Percentiles rank a stretch among this genome's conserved stretches.
Conservation (phyloP, 2,797 vertebrate species). For the Erethizon dorsatum region DNA sequence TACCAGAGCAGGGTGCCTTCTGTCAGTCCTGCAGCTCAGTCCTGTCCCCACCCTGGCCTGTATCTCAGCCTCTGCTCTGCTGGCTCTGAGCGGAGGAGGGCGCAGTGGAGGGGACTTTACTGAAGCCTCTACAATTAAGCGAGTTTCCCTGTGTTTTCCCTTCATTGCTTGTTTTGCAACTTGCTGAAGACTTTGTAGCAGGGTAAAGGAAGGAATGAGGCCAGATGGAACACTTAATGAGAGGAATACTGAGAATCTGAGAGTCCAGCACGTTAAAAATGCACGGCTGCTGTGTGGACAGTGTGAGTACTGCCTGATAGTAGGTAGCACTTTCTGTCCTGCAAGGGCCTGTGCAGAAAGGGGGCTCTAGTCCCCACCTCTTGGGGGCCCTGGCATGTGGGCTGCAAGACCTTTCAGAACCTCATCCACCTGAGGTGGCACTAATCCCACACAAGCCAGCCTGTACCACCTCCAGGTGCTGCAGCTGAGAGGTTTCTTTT, state of each 20-base stretch:
- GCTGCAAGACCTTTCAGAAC: constrained; percentile 74
- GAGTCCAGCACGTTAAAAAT: constrained; percentile 44
- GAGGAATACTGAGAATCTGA: constrained; percentile 26
- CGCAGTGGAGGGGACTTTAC: background rate
- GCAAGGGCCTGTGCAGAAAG: background rate
- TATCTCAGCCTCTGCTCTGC: background rate
- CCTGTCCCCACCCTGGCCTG: background rate
- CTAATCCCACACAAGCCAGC: constrained; percentile 82
- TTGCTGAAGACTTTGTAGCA: background rate
- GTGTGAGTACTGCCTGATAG: constrained; percentile 47
- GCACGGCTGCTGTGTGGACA: background rate
- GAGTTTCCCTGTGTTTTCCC: background rate
- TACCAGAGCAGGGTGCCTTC: background rate
- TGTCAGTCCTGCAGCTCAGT: background rate
- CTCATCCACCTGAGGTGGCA: constrained; percentile 66
- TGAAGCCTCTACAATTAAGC: background rate
- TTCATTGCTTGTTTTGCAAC: background rate
- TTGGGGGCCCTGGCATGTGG: constrained; percentile 47
- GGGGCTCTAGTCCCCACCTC: constrained; percentile 50
- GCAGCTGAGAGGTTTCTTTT: background rate
- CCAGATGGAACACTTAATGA: constrained; percentile 54
- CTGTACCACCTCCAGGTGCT: constrained; percentile 69
- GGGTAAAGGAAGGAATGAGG: background rate
- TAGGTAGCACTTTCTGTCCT: constrained; percentile 28
- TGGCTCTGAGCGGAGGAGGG: background rate